Base-by-base conservation (phyloP, 2,888 invertebrate genomes). In the Philereme transversata region DNA sequence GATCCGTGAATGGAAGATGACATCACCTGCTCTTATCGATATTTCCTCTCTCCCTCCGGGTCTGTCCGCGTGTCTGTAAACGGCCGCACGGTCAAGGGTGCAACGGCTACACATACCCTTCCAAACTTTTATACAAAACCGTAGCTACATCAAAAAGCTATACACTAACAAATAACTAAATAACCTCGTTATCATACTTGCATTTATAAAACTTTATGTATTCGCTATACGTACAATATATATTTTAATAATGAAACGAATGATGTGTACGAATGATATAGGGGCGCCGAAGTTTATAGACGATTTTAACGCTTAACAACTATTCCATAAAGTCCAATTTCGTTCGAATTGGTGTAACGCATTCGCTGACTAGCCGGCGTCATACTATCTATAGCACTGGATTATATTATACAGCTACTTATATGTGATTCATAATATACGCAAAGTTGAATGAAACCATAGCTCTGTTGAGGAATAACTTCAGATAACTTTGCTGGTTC, bases 251-350 rank as follows among this genome's bases (percentile, higher is more conserved):
- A 79, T 81, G 85, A 83, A 86, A 84, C 81, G 75, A 84, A 69
- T 88, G 89, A 90, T 88, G 88, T 89, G 88, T 89, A 84, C 77
- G 81, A 79, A 83, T 88, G 88, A 88, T 89, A 88, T 88, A 71
- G 78, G 79, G 83, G 77, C 76, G 75, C 66, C 72, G 62, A 64
- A 43, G 49, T 55, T 54, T 43, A 69, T 65, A 59, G 64, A 69
- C 64, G 59, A 64, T 59, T 63, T 68, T 63, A 68, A 70, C 66
- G 61, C 69, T 69, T 71, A 70, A 48, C 56, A 55, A 60, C 57
- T 60, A 63, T 64, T 52, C 60, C 59, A 67, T 64, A 59, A 57
- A 51, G 59, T 67, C 64, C 65, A 63, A 68, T 65, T 68, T 63
- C 57, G 53, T 54, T 66, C 51, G 49, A 65, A 66, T 69, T 65